Evolutionary conservation across 2,888 invertebrate genomes (phyloP), one percentile per base, ranked within the genome.

Genomic region (Eupithecia abbreviata): DNA sequence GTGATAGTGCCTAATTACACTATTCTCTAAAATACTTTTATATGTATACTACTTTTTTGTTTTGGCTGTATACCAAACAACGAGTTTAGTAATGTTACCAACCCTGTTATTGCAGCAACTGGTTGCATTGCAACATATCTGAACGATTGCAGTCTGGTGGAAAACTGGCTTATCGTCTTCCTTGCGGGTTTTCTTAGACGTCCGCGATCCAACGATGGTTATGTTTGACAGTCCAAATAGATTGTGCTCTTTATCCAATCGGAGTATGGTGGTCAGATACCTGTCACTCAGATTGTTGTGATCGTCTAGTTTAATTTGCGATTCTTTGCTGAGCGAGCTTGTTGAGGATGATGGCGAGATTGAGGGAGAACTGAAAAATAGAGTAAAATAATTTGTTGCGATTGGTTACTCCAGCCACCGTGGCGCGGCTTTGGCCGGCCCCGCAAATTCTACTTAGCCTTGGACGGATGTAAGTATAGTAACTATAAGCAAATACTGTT

Each of bases 211-310:
- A 79, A 90, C 87, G 67, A 93, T 90, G 58, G 92, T 87, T 76
- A 93, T 90, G 81, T 92, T 91, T 3, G 94, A 93, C 41, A 95
- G 79, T 2, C 94, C 94, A 82, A 95, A 95, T 86, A 95, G 82
- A 75, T 95, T 94, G 80, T 94, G 93, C 80, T 95, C 94, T 81
- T 89, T 91, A 81, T 95, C 94, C 78, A 95, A 78, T 9, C 90
- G 89, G 0, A 95, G 86, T 78, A 95, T 93, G 1, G 94, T 95
- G 2, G 93, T 92, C 71, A 95, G 79, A 72, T 89, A 91, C 84
- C 88, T 92, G 75, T 93, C 92, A 30, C 88, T 87, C 4, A 86
- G 83, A 77, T 84, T 88, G 2, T 82, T 72, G 15, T 82, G 76
- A 75, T 82, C 79, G 9, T 79, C 79, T 2, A 87, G 72, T 13